Conservation (phyloP, 2,113 vertebrate genomes). For the Parus major region DNA sequence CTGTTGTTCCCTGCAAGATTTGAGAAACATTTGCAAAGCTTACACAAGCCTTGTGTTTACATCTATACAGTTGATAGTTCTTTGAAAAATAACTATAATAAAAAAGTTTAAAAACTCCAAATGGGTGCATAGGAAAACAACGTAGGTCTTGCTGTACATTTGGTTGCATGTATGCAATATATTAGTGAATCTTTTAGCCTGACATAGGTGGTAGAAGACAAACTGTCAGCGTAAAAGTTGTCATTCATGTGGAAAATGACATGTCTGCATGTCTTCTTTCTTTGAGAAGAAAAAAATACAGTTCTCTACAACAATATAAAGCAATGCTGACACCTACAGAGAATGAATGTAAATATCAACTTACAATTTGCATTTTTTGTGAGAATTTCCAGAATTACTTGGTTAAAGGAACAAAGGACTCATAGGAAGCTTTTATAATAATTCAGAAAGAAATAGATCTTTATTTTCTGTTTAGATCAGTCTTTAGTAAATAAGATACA, state of each 20-base stretch:
- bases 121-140: not conserved
- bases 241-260: not conserved
- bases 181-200: not conserved
- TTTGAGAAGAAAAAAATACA: conserved; percentile 51
- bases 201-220: not conserved
- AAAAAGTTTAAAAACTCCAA: not conserved
- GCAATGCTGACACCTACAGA: conserved; percentile 78
- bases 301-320: conserved; percentile 54
- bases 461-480: not conserved
- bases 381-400: not conserved
- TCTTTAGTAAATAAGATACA: not conserved
- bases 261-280: not conserved
- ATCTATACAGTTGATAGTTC: not conserved
- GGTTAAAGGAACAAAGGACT: not conserved
- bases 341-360: conserved; percentile 66
- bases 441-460: not conserved
- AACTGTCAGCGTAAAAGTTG: not conserved
- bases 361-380: conserved; percentile 19
- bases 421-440: not conserved
- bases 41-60: not conserved
- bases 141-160: not conserved
- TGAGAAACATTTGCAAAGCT: not conserved
- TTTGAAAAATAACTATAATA: not conserved
- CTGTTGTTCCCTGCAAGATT: not conserved
- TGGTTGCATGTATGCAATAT: not conserved